phyloP scores from a whole-genome alignment of 2,888 invertebrate genomes.

The Eurytoma californica region DNA sequence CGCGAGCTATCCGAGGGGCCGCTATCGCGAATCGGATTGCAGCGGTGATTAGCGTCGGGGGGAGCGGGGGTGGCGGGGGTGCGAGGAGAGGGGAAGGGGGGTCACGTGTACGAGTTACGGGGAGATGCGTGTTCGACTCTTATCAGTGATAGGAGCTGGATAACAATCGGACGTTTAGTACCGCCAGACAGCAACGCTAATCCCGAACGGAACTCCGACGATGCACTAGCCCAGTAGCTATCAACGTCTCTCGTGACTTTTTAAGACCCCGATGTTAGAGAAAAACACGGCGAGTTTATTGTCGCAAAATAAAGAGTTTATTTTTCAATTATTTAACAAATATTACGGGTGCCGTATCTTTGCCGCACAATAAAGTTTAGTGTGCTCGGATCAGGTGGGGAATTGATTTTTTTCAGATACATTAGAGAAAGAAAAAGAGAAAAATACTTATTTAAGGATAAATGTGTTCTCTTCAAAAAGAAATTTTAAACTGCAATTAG shows the following conservation, averaged over 20 bases:
- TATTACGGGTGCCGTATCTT: too few relatives aligned
- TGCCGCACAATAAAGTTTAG: too few relatives aligned
- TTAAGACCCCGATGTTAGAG: not conserved
- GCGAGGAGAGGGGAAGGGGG: constrained; percentile 14
- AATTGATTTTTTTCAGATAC: too few relatives aligned
- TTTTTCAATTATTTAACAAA: too few relatives aligned
- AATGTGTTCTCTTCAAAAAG: too few relatives aligned
- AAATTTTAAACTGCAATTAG: too few relatives aligned
- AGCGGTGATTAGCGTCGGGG: constrained; percentile 50
- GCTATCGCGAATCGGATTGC: constrained; percentile 55
- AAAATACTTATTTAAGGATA: too few relatives aligned
- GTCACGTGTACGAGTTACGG: constrained; percentile 54
- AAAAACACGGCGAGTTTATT: not conserved
- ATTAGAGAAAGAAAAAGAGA: too few relatives aligned
- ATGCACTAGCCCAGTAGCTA: constrained; percentile 42
- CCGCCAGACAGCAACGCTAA: constrained; percentile 67
- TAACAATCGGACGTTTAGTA: constrained; percentile 71
- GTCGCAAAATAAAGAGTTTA: not conserved
- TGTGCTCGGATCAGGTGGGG: too few relatives aligned
- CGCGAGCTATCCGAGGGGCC: constrained; percentile 30
- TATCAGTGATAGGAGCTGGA: constrained; percentile 59
- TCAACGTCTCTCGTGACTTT: constrained; percentile 13
- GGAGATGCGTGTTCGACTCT: constrained; percentile 60
- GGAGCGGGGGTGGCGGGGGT: not conserved
- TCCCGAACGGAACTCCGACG: constrained; percentile 59